These are phyloP conservation scores for Alloplasta piceator DNA, from an alignment of 2,888 invertebrate species.

Conservation along the genomic window DNA sequence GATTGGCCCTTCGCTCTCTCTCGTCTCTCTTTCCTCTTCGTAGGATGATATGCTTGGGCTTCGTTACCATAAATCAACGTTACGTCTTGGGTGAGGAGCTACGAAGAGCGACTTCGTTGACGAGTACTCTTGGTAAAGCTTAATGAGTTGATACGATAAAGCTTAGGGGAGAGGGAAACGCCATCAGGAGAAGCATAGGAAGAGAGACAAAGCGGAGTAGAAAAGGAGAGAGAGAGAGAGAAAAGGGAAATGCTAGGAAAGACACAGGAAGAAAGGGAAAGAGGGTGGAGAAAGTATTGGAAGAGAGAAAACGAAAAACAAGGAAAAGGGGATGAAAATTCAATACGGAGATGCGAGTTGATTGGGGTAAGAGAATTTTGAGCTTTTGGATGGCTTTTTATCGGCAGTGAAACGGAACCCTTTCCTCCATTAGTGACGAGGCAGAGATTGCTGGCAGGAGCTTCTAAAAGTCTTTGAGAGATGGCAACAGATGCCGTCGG, in stretches of 20 bases:
- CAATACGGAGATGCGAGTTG: neutral
- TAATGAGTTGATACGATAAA: slow-evolving; percentile 67
- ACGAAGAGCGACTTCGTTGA: slow-evolving; percentile 55
- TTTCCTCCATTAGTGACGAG: neutral
- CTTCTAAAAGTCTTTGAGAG: slow-evolving; percentile 50
- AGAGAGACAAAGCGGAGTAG: neutral
- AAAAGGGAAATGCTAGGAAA: neutral
- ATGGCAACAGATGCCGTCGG: slow-evolving; percentile 17
- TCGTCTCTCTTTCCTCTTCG: slow-evolving; percentile 42
- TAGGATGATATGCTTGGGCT: slow-evolving; percentile 41
- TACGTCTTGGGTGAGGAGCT: slow-evolving; percentile 26
- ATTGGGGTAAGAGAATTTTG: slow-evolving; percentile 25
- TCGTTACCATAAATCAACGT: slow-evolving; percentile 65
- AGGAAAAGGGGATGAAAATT: slow-evolving; percentile 4
- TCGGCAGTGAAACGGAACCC: neutral
- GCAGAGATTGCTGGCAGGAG: neutral
- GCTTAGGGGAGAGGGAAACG: slow-evolving; percentile 32
- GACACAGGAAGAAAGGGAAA: neutral
- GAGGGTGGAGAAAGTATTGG: neutral
- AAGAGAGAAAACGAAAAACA: neutral
- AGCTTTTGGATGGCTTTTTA: slow-evolving; percentile 38
- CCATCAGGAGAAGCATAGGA: slow-evolving; percentile 1
- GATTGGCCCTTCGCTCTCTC: slow-evolving; percentile 21
- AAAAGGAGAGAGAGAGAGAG: neutral
- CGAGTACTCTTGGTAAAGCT: slow-evolving; percentile 57